Conservation (phyloP, 2,888 invertebrate genomes). For the Ormyrus labotus region DNA sequence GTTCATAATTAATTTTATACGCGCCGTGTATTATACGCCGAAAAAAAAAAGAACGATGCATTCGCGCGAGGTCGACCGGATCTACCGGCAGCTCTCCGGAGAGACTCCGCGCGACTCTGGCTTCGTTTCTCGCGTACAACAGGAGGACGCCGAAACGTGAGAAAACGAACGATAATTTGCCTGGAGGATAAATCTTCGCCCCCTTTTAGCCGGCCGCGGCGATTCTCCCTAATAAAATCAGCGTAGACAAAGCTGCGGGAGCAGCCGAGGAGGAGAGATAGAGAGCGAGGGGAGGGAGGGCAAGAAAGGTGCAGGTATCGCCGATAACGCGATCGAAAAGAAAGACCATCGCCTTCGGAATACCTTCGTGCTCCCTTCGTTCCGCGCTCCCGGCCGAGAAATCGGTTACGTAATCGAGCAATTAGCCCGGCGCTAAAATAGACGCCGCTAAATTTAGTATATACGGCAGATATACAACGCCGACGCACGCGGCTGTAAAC, state of each 20-base stretch:
- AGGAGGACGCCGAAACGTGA: too few species aligned
- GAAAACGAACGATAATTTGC: too few species aligned
- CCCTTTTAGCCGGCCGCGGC: too few species aligned
- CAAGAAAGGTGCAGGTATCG: not conserved
- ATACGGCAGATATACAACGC: too few species aligned
- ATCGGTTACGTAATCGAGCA: too few species aligned
- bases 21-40: not conserved
- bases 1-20: slow-evolving; percentile 34
- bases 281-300: not conserved
- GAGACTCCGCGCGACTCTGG: not conserved
- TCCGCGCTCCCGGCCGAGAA: slow-evolving; percentile 21
- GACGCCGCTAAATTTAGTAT: too few species aligned
- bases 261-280: not conserved
- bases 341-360: slow-evolving; percentile 26
- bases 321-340: slow-evolving; percentile 11
- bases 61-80: slow-evolving; percentile 46
- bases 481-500: too few species aligned
- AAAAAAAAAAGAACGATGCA: slow-evolving; percentile 23
- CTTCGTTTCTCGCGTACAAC: too few species aligned
- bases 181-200: too few species aligned
- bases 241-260: not conserved
- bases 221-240: slow-evolving; percentile 11
- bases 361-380: slow-evolving; percentile 55
- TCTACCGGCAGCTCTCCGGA: not conserved
- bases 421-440: too few species aligned